phyloP scores from a whole-genome alignment of 2,888 invertebrate species.

The Clunio marinus region DNA sequence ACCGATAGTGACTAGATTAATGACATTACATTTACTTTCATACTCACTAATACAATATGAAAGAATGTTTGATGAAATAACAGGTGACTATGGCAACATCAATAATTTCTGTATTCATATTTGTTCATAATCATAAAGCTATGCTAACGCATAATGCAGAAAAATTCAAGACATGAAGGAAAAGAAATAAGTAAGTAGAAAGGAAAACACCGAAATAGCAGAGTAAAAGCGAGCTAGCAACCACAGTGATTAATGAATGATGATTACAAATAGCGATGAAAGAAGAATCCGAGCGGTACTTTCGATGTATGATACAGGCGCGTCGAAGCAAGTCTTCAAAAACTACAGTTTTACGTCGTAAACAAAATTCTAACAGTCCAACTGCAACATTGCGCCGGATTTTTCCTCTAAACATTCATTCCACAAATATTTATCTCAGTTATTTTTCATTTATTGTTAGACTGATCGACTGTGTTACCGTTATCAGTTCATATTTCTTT shows the following conservation, averaged over 20 bases:
- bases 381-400: background rate
- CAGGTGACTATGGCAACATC: conserved; percentile 10
- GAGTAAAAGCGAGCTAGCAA: background rate
- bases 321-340: conserved; percentile 2
- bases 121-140: too few species aligned
- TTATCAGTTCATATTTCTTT: conserved; percentile 2
- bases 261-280: conserved; percentile 10
- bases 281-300: conserved; percentile 17
- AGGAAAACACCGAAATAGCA: too few species aligned
- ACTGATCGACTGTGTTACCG: background rate
- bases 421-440: too few species aligned
- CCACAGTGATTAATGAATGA: conserved; percentile 16
- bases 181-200: too few species aligned
- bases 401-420: too few species aligned
- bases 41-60: too few species aligned
- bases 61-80: too few species aligned
- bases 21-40: too few species aligned
- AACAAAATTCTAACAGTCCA: conserved; percentile 5
- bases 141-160: background rate
- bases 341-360: conserved; percentile 5
- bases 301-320: background rate
- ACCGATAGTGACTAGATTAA: background rate
- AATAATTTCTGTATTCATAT: background rate
- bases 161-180: background rate
- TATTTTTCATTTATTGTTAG: too few species aligned